Evolutionary conservation across 2,888 invertebrate species (phyloP).

Genomic region (Pachymerium ferrugineum): DNA sequence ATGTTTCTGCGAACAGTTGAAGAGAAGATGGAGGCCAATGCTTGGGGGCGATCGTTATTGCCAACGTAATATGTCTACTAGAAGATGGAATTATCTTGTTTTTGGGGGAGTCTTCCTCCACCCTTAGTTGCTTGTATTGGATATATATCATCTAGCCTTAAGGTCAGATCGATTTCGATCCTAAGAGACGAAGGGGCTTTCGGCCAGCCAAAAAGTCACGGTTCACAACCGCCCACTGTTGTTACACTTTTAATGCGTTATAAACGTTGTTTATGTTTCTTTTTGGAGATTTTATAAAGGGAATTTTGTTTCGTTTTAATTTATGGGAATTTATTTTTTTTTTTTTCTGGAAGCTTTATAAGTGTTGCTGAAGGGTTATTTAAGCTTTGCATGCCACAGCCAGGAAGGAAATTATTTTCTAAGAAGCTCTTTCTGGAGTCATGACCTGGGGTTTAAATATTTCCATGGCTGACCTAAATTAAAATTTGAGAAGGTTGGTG

Average conservation of each 20-base stretch:
- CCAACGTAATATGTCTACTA: constrained; percentile 21
- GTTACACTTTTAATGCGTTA: too few relatives aligned
- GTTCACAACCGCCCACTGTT: not conserved
- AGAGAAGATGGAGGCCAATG: constrained; percentile 9
- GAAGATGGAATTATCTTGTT: constrained; percentile 20
- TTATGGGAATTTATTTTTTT: not conserved
- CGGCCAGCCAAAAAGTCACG: not conserved
- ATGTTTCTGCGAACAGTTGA: not conserved
- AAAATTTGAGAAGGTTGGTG: too few relatives aligned
- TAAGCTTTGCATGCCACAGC: constrained; percentile 17
- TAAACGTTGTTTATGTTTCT: too few relatives aligned
- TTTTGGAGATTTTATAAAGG: too few relatives aligned
- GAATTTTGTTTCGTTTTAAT: not conserved
- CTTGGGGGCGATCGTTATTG: constrained; percentile 16
- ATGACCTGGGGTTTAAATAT: not conserved
- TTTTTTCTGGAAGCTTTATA: not conserved
- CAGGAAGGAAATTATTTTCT: constrained; percentile 7
- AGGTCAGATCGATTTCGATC: constrained; percentile 25
- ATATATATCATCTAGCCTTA: constrained; percentile 24
- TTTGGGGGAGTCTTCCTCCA: constrained; percentile 1
- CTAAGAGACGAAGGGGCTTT: constrained; percentile 4
- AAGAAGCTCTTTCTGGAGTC: constrained; percentile 4
- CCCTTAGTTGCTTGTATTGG: constrained; percentile 9
- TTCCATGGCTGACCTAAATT: not conserved
- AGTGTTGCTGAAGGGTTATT: not conserved